Conservation (phyloP, 2,113 vertebrate species). For the Peucedramus taeniatus region DNA sequence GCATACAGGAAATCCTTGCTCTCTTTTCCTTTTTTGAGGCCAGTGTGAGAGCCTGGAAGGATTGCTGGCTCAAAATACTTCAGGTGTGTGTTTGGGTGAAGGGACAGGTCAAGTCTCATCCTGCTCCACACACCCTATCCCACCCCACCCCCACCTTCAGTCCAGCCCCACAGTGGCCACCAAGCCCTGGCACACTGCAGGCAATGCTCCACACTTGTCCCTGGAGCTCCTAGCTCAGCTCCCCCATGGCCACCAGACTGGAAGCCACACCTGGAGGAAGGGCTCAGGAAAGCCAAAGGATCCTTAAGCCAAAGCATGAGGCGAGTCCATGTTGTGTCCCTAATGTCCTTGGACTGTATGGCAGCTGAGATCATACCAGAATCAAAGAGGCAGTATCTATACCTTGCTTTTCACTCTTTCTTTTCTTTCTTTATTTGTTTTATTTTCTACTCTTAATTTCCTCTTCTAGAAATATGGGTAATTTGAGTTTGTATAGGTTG, state of each 20-base stretch:
- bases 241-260: not conserved
- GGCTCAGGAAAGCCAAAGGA: not conserved
- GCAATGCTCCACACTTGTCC: too few species aligned
- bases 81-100: not conserved
- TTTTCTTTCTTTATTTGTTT: not conserved
- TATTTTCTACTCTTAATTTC: not conserved
- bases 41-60: not conserved
- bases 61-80: accelerated
- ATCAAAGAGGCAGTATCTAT: accelerated
- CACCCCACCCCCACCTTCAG: not conserved
- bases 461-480: not conserved
- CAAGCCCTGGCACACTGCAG: not conserved
- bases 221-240: not conserved
- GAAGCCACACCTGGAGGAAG: not conserved
- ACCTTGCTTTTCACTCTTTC: not conserved
- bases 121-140: not conserved
- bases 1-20: not conserved
- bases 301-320: not conserved
- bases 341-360: not conserved
- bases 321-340: too few species aligned
- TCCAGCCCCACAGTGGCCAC: too few species aligned
- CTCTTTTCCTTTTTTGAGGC: not conserved
- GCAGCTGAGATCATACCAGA: not conserved
- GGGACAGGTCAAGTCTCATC: not conserved
- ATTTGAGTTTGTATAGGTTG: not conserved